Base-by-base conservation (phyloP, 2,888 invertebrate genomes). In the Drosophila dives region DNA sequence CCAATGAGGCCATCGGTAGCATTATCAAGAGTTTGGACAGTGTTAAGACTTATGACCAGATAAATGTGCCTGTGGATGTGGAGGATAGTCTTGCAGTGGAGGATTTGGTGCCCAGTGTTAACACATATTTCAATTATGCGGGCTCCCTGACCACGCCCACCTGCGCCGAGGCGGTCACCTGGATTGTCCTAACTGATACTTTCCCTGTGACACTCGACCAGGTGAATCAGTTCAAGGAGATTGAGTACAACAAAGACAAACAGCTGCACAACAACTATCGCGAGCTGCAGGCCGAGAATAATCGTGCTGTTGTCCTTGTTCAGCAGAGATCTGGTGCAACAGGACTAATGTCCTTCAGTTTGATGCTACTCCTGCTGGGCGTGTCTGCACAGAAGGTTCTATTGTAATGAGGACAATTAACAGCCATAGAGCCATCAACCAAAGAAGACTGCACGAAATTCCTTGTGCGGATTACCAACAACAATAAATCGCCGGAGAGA, bases 91-190 rank as follows among this genome's bases (percentile, higher is more conserved):
- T 92, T 60, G 84, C 82, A 0, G 81, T 93, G 4, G 75, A 80
- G 3, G 91, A 93, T 50, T 93, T 96, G 60, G 83, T 96, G 45
- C 95, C 95, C 7, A 92, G 93, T 29, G 92, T 92, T 26, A 92
- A 92, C 0, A 96, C 94, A 87, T 96, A 94, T 91, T 90, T 92
- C 68, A 94, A 95, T 33, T 97, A 97, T 88, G 92, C 94, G 2
- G 97, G 97, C 0, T 97, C 97, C 0, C 93, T 97, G 75, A 97
- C 97, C 3, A 96, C 96, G 0, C 97, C 97, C 12, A 93, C 89
- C 5, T 97, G 97, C 90, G 94, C 95, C 60, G 97, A 97, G 91
- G 94, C 94, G 0, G 96, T 97, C n/a, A 94, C 94, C 6, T 97
- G 97, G 96, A 95, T 96, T 33, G 94, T 97, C 3, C 93, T 95